Conservation (phyloP, 2,888 invertebrate species). For the Patella depressa region DNA sequence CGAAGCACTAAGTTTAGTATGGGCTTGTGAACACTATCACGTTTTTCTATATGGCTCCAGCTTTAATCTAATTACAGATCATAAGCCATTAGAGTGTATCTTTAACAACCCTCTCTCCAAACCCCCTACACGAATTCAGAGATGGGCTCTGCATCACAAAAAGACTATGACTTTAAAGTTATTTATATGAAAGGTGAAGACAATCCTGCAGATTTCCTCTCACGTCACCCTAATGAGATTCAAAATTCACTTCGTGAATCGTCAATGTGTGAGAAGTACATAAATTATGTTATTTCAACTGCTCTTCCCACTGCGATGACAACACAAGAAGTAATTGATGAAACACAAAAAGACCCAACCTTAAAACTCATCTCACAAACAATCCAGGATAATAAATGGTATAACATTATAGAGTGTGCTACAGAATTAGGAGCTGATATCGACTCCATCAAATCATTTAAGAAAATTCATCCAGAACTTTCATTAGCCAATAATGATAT, state of each 20-base stretch:
- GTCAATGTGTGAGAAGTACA: slow-evolving; percentile 31
- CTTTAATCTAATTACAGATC: no score
- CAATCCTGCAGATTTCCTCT: slow-evolving; percentile 47
- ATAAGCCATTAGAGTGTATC: no score
- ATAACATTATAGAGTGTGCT: slow-evolving; percentile 8
- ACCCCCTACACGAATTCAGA: slow-evolving; percentile 43
- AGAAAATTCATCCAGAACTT: neutral
- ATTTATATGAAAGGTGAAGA: slow-evolving; percentile 40
- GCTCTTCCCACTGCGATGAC: slow-evolving; percentile 41
- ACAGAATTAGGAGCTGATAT: slow-evolving; percentile 24
- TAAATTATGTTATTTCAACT: slow-evolving; percentile 28
- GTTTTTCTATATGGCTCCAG: no score
- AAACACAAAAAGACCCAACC: slow-evolving; percentile 22
- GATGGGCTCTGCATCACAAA: slow-evolving; percentile 39
- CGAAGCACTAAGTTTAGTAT: no score
- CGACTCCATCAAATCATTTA: neutral
- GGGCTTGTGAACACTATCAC: no score
- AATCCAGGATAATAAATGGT: slow-evolving; percentile 31
- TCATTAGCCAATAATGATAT: neutral
- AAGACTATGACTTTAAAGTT: slow-evolving; percentile 33
- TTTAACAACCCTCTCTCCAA: no score
- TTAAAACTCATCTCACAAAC: slow-evolving; percentile 31
- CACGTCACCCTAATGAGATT: slow-evolving; percentile 36
- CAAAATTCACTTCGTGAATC: neutral
- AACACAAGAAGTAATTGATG: slow-evolving; percentile 30